Percentiles rank a stretch among this genome's conserved stretches.
Evolutionary conservation across 2,888 invertebrate species (phyloP).

Genomic region (Sesia apiformis): DNA sequence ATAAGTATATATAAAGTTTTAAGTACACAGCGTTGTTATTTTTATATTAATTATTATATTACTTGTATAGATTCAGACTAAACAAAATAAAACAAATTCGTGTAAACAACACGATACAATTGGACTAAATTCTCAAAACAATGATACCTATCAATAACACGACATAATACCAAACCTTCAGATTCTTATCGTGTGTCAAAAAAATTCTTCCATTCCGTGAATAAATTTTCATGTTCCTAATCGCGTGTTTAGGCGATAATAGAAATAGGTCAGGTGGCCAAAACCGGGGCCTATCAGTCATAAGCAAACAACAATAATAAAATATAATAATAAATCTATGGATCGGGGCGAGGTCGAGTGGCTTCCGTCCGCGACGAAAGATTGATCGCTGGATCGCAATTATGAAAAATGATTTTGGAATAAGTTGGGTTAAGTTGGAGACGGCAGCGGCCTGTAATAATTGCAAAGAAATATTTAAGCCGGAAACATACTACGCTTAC

Average conservation of each 20-base stretch:
- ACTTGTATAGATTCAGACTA: too few relatives aligned
- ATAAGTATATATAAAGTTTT: too few relatives aligned
- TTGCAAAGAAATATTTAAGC: too few relatives aligned
- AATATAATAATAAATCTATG: constrained; percentile 24
- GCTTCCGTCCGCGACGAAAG: constrained; percentile 58
- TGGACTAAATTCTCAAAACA: too few relatives aligned
- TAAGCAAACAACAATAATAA: constrained; percentile 48
- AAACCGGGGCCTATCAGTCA: constrained; percentile 44
- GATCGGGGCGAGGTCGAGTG: constrained; percentile 50
- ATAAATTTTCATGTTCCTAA: constrained; percentile 18
- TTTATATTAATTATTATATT: too few relatives aligned
- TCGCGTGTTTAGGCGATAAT: constrained; percentile 51
- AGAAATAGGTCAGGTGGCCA: constrained; percentile 38
- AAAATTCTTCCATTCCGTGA: constrained; percentile 18
- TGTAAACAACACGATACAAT: too few relatives aligned
- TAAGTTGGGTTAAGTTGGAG: not conserved
- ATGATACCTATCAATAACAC: too few relatives aligned
- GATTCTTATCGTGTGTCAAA: constrained; percentile 11
- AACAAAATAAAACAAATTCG: too few relatives aligned
- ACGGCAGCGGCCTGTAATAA: too few relatives aligned
- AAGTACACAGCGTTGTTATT: too few relatives aligned
- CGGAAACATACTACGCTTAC: too few relatives aligned
- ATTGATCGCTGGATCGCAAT: constrained; percentile 62
- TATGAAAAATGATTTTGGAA: constrained; percentile 63
- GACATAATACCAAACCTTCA: not conserved